Percentiles rank a stretch among this genome's conserved stretches.
phyloP scores from a whole-genome alignment of 2,888 invertebrate genomes.

The Ectropis crepuscularia region DNA sequence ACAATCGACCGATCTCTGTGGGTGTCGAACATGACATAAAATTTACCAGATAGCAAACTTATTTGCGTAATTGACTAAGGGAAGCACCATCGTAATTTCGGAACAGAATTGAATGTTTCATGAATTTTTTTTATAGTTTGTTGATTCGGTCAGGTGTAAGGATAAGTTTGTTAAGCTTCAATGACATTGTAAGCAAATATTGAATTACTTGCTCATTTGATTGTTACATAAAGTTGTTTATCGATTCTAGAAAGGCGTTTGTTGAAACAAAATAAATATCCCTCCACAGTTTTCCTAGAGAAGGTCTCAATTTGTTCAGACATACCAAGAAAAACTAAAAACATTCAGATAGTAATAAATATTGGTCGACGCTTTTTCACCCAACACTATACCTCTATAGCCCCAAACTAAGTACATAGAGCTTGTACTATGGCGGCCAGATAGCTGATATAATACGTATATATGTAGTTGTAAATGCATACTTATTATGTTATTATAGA shows the following conservation, averaged over 20 bases:
- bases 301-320: not conserved
- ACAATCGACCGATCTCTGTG: slow-evolving; percentile 6
- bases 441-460: too few species aligned
- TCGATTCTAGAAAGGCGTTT: slow-evolving; percentile 10
- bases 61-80: not conserved
- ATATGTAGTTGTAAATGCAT: too few species aligned
- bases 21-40: slow-evolving; percentile 25
- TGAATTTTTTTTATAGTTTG: not conserved
- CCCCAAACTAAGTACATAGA: too few species aligned
- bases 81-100: not conserved
- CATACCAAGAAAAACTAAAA: too few species aligned
- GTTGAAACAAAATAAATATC: slow-evolving; percentile 4
- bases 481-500: too few species aligned
- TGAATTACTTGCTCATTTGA: slow-evolving; percentile 16
- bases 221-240: slow-evolving; percentile 9
- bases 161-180: not conserved
- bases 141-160: not conserved
- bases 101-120: not conserved
- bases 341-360: too few species aligned
- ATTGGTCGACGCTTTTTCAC: too few species aligned
- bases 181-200: slow-evolving; percentile 22
- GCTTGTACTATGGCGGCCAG: too few species aligned
- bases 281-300: not conserved
- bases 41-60: not conserved
- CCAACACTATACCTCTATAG: too few species aligned